phyloP scores from a whole-genome alignment of 2,888 invertebrate species.

The Eupithecia tripunctaria region DNA sequence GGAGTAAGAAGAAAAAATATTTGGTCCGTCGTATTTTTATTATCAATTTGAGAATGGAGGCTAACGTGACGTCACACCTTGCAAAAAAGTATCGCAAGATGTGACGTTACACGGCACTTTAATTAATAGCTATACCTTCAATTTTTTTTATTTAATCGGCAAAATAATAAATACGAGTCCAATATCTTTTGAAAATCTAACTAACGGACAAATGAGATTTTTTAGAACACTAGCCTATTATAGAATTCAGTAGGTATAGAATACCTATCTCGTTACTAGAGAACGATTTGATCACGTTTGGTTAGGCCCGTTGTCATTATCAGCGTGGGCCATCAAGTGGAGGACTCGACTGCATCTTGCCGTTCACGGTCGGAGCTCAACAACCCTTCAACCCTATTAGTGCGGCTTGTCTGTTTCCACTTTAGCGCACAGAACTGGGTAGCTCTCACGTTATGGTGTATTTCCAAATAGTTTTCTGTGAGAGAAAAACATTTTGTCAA shows the following conservation, averaged over 20 bases:
- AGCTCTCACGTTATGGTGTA: not conserved
- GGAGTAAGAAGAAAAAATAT: too few relatives aligned
- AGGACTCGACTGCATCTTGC: slow-evolving; percentile 19
- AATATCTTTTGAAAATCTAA: too few relatives aligned
- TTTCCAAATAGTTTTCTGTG: not conserved
- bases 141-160: too few relatives aligned
- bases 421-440: slow-evolving; percentile 14
- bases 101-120: too few relatives aligned
- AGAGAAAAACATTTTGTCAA: not conserved
- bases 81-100: too few relatives aligned
- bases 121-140: too few relatives aligned
- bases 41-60: too few relatives aligned
- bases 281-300: slow-evolving; percentile 8
- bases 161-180: too few relatives aligned
- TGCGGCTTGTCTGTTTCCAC: slow-evolving; percentile 14
- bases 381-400: slow-evolving; percentile 25
- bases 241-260: not conserved
- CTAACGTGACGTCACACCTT: too few relatives aligned
- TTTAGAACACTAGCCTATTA: too few relatives aligned
- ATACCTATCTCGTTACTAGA: not conserved
- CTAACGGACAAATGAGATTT: too few relatives aligned
- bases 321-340: slow-evolving; percentile 16
- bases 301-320: slow-evolving; percentile 8
- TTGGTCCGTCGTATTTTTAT: too few relatives aligned
- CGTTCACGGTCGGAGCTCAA: slow-evolving; percentile 27